These are phyloP conservation scores for Microtus ochrogaster DNA, from an alignment of 2,113 vertebrate species.

Conservation along the genomic window DNA sequence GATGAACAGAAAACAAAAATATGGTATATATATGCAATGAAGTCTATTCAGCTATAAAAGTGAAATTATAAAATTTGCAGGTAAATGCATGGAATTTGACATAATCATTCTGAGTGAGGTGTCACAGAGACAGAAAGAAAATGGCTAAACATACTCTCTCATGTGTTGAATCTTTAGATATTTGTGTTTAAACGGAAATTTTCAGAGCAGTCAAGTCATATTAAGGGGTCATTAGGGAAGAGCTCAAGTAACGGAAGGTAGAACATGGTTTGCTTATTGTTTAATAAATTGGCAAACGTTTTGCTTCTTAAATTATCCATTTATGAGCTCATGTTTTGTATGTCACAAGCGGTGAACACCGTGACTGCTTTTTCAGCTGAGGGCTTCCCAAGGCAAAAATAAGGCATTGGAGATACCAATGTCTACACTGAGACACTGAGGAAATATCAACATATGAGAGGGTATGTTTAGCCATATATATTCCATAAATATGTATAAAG, in stretches of 20 bases:
- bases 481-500: too few species aligned
- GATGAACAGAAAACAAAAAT: not conserved
- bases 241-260: not conserved
- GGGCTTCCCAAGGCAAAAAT: too few species aligned
- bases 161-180: not conserved
- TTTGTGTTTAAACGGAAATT: not conserved
- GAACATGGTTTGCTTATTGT: too few species aligned
- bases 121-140: not conserved
- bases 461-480: not conserved
- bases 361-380: too few species aligned
- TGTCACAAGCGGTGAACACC: too few species aligned
- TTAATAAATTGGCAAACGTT: too few species aligned
- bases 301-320: too few species aligned
- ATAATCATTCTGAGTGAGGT: not conserved
- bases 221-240: not conserved
- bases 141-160: not conserved
- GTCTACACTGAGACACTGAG: too few species aligned
- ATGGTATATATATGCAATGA: not conserved
- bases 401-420: too few species aligned
- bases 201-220: not conserved
- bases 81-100: not conserved
- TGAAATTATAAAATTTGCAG: not conserved
- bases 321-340: too few species aligned
- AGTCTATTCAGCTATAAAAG: not conserved
- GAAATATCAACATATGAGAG: not conserved